phyloP scores from a whole-genome alignment of 30 jellyfish, hydroid and myxozoan species.

The Aurelia aurita complex sp. Pacific region DNA sequence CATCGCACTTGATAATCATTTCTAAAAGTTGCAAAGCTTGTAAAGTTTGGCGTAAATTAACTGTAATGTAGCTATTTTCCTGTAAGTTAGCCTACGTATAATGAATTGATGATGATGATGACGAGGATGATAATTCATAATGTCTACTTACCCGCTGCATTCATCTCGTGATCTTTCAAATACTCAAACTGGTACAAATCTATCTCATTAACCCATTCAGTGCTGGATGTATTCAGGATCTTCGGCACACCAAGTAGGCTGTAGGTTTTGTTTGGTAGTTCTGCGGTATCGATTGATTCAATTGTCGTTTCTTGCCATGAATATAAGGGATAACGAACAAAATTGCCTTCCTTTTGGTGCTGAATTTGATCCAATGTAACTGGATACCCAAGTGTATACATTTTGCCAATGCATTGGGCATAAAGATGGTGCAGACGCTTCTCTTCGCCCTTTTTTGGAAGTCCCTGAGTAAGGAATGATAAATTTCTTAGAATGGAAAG shows the following conservation, averaged over 20 bases:
- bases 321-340: constrained; percentile 45
- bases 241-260: constrained; percentile 44
- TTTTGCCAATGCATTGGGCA: constrained; percentile 45
- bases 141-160: constrained; percentile 4
- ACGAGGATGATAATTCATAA: no score
- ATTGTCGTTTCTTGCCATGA: constrained; percentile 60
- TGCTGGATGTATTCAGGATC: not conserved
- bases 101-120: no score
- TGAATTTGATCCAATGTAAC: constrained; percentile 10
- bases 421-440: constrained; percentile 31
- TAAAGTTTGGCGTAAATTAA: no score
- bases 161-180: constrained; percentile 26
- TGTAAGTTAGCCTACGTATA: no score
- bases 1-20: no score
- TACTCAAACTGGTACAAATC: constrained; percentile 21
- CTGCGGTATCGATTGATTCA: constrained; percentile 17
- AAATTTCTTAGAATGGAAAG: no score
- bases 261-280: not conserved
- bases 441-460: constrained; percentile 31
- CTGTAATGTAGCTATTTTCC: no score
- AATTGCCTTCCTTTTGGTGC: constrained; percentile 10
- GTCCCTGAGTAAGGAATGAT: not conserved
- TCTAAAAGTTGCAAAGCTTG: no score
- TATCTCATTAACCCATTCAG: constrained; percentile 30
- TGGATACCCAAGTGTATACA: constrained; percentile 44